Conservation (phyloP, 2,888 invertebrate genomes). For the Nineta flava region DNA sequence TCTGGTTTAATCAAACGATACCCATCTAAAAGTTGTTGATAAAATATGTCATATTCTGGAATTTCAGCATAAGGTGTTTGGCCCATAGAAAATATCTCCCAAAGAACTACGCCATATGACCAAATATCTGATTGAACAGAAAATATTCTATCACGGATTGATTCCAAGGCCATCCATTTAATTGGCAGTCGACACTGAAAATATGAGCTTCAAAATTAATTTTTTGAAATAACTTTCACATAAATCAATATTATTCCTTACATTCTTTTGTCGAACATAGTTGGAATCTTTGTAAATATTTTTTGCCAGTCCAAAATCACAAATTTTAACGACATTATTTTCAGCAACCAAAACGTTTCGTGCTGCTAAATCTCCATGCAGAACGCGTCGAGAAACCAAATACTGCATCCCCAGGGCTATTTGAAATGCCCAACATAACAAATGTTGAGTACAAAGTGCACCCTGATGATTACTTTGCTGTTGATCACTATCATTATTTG, state of each 20-base stretch:
- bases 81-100: conserved; percentile 80
- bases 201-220: conserved; percentile 4
- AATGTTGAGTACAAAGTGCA: conserved; percentile 64
- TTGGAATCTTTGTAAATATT: conserved; percentile 80
- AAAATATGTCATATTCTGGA: conserved; percentile 53
- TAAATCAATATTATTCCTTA: too few relatives aligned
- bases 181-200: conserved; percentile 66
- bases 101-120: conserved; percentile 80
- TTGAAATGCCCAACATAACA: conserved; percentile 81
- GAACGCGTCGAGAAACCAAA: conserved; percentile 63
- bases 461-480: conserved; percentile 62
- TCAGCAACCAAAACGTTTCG: conserved; percentile 81
- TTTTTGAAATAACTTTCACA: too few relatives aligned
- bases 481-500: conserved; percentile 33
- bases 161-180: conserved; percentile 96
- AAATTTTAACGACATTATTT: conserved; percentile 85
- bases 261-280: conserved; percentile 78
- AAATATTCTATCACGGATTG: conserved; percentile 77
- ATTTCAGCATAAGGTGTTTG: conserved; percentile 78
- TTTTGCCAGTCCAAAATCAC: conserved; percentile 89
- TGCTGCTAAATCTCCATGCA: conserved; percentile 81
- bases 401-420: too few relatives aligned
- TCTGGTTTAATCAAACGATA: conserved; percentile 79
- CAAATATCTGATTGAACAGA: conserved; percentile 92
- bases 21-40: too few relatives aligned